Percentiles rank a stretch among this genome's conserved stretches.
These are phyloP conservation scores for Nibea albiflora DNA, from an alignment of 2,113 vertebrate species.

Conservation along the genomic window DNA sequence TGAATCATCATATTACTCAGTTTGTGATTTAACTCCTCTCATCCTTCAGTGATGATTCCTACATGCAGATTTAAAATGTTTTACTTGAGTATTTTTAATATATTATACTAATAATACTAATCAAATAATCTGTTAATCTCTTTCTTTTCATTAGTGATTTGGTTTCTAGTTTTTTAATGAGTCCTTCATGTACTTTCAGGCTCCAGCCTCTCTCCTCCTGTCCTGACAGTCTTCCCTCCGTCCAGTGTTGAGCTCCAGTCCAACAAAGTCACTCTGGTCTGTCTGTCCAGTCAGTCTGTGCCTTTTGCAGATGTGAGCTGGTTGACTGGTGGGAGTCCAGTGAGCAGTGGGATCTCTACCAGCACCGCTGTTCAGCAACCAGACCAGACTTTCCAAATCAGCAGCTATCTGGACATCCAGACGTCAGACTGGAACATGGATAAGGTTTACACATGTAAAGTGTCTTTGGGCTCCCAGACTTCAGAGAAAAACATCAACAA, in stretches of 20 bases:
- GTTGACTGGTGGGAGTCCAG: slow-evolving; percentile 53
- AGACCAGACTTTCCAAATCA: slow-evolving; percentile 73
- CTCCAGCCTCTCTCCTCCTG: no score
- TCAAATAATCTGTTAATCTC: no score
- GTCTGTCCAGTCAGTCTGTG: slow-evolving; percentile 68
- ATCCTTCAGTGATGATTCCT: no score
- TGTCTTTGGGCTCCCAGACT: slow-evolving; percentile 58
- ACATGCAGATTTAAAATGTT: no score
- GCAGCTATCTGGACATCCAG: slow-evolving; percentile 72
- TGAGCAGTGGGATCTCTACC: slow-evolving; percentile 71
- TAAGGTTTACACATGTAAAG: slow-evolving; percentile 62
- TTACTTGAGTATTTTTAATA: no score
- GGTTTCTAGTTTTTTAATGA: no score
- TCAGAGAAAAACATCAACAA: slow-evolving; percentile 53
- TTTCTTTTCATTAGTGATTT: no score
- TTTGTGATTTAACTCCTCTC: no score
- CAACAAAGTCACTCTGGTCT: slow-evolving; percentile 72
- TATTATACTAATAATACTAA: no score
- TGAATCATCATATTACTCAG: no score
- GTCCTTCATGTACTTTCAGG: no score
- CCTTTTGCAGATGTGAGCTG: slow-evolving; percentile 73
- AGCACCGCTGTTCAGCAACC: slow-evolving; percentile 65
- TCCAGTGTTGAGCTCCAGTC: slow-evolving; percentile 10
- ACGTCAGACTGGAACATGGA: slow-evolving; percentile 67
- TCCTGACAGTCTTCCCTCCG: no score